Conservation (phyloP, 23 tunicate species). For the Clavelina lepadiformis region DNA sequence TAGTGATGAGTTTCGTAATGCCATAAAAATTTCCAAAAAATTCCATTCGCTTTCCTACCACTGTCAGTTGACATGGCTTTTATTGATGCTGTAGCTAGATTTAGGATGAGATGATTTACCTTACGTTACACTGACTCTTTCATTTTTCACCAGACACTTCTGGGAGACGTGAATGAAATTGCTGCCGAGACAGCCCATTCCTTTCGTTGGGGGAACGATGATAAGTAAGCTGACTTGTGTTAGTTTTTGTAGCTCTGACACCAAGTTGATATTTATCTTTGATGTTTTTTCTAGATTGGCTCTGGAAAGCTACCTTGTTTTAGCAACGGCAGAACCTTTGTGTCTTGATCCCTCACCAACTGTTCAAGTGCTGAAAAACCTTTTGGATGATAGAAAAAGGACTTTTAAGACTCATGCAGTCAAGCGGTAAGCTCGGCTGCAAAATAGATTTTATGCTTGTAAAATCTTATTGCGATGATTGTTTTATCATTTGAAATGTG, state of each 20-base stretch:
- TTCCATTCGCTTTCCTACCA: too few species aligned
- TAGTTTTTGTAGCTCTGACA: not conserved
- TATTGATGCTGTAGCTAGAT: too few species aligned
- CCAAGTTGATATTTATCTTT: too few species aligned
- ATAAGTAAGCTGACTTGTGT: constrained; percentile 32
- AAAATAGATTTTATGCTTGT: not conserved
- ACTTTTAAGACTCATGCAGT: constrained; percentile 30
- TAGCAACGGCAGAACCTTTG: constrained; percentile 83
- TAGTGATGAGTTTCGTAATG: too few species aligned
- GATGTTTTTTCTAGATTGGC: constrained; percentile 32
- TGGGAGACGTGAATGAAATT: constrained; percentile 35
- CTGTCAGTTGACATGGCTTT: too few species aligned
- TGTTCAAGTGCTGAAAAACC: constrained; percentile 67
- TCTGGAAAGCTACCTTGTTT: constrained; percentile 55
- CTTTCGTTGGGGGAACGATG: constrained; percentile 35
- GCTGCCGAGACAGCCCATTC: constrained; percentile 33
- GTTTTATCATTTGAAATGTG: not conserved
- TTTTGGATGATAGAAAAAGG: constrained; percentile 26
- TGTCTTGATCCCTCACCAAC: constrained; percentile 83
- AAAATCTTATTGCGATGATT: not conserved
- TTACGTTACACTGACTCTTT: too few species aligned
- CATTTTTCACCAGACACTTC: constrained; percentile 25
- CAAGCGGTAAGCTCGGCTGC: constrained; percentile 2
- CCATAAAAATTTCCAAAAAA: too few species aligned
- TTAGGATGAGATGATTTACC: too few species aligned